These are phyloP conservation scores for Barnardius zonarius DNA, from an alignment of 2,113 vertebrate species.

Conservation along the genomic window DNA sequence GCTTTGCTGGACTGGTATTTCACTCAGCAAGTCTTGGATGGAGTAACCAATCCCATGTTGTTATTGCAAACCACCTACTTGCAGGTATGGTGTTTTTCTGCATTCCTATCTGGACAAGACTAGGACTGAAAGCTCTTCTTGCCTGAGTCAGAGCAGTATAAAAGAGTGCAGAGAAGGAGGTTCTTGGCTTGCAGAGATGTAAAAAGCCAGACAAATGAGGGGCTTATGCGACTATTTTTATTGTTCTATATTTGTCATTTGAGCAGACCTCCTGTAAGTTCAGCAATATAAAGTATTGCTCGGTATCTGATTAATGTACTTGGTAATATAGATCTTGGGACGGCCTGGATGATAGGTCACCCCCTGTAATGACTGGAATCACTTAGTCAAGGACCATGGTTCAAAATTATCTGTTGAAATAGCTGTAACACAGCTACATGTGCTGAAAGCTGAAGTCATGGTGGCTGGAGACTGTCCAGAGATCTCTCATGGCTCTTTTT, in stretches of 20 bases:
- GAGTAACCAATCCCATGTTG: neutral
- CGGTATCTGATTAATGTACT: neutral
- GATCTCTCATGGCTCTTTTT: neutral
- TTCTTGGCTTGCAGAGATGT: neutral
- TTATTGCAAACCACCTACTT: neutral
- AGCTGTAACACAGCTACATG: fast-evolving
- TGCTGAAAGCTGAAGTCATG: neutral
- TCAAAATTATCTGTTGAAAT: neutral
- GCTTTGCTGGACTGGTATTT: neutral
- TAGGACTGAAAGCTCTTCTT: slow-evolving; percentile 3
- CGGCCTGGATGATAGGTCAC: neutral
- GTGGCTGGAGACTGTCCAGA: neutral
- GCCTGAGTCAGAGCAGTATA: slow-evolving; percentile 5
- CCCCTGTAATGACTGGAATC: neutral
- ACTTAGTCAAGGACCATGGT: neutral
- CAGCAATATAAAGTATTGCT: neutral
- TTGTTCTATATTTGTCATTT: neutral
- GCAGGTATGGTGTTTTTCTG: neutral
- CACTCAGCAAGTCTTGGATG: neutral
- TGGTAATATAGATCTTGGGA: neutral
- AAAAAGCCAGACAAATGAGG: neutral
- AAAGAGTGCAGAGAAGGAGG: neutral
- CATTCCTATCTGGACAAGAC: neutral
- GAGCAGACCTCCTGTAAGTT: neutral
- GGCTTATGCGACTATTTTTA: neutral